phyloP scores from a whole-genome alignment of 1,140 invertebrate species.

The Oscheius sp. region DNA sequence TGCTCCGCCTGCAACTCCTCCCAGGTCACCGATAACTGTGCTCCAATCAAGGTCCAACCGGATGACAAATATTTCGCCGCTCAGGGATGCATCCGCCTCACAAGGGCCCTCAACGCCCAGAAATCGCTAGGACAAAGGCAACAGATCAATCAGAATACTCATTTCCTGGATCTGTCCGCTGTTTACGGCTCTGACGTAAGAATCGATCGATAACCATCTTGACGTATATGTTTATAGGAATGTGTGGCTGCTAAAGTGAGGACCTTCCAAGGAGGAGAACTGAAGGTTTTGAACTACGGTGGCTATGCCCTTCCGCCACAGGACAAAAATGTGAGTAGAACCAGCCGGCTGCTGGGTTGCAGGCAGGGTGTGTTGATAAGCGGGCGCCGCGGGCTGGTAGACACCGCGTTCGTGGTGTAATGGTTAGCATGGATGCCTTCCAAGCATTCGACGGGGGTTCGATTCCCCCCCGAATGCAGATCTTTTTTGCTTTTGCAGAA shows the following conservation, averaged over 20 bases:
- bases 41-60: slow-evolving; percentile 23
- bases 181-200: slow-evolving; percentile 26
- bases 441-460: slow-evolving; percentile 31
- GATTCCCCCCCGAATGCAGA: slow-evolving; percentile 31
- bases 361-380: no score
- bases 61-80: slow-evolving; percentile 22
- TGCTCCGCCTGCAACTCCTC: slow-evolving; percentile 23
- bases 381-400: no score
- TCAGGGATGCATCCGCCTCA: slow-evolving; percentile 30
- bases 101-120: slow-evolving; percentile 31
- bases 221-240: not conserved
- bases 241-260: slow-evolving; percentile 18
- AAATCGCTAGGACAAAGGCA: slow-evolving; percentile 24
- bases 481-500: no score
- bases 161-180: slow-evolving; percentile 27
- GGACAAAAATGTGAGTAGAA: slow-evolving; percentile 23
- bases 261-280: not conserved
- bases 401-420: slow-evolving; percentile 33
- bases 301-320: slow-evolving; percentile 32
- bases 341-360: no score
- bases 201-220: not conserved
- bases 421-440: slow-evolving; percentile 39
- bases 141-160: slow-evolving; percentile 38
- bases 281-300: not conserved
- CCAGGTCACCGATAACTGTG: slow-evolving; percentile 21